Evolutionary conservation across 2,113 vertebrate species (phyloP).

Genomic region (Gambusia holbrooki): DNA sequence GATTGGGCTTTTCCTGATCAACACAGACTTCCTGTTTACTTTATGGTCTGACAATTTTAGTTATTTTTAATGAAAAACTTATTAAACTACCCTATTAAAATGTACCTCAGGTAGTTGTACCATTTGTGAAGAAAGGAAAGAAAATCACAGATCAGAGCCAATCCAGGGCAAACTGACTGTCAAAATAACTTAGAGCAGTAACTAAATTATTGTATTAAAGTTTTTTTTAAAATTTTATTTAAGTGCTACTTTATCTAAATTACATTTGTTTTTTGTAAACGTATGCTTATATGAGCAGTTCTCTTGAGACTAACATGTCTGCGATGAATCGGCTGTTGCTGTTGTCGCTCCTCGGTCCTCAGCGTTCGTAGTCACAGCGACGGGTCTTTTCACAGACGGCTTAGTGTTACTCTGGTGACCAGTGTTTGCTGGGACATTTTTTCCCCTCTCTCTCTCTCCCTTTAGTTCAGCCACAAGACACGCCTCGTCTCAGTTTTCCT

Average conservation of each 20-base stretch:
- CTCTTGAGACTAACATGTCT: not conserved
- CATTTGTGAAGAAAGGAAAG: not conserved
- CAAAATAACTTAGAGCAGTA: not conserved
- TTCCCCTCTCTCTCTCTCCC: conserved; percentile 8
- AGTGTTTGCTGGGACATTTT: conserved; percentile 44
- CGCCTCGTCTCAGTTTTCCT: conserved; percentile 47
- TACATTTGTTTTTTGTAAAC: not conserved
- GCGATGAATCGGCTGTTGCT: conserved; percentile 4
- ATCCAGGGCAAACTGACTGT: not conserved
- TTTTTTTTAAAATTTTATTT: no score
- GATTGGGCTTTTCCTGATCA: not conserved
- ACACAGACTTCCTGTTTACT: not conserved
- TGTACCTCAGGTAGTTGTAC: not conserved
- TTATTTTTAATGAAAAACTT: not conserved
- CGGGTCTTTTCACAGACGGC: conserved; percentile 29
- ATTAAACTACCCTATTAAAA: not conserved
- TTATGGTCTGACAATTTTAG: not conserved
- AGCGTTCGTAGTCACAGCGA: conserved; percentile 51
- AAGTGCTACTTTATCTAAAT: not conserved
- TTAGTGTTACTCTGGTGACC: conserved; percentile 45
- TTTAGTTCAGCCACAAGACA: conserved; percentile 5
- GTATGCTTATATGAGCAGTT: not conserved
- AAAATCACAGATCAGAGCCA: not conserved
- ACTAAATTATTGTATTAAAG: not conserved
- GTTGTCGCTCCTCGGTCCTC: conserved; percentile 22